Conservation (phyloP, 2,888 invertebrate genomes). For the Cosmia pyralina region DNA sequence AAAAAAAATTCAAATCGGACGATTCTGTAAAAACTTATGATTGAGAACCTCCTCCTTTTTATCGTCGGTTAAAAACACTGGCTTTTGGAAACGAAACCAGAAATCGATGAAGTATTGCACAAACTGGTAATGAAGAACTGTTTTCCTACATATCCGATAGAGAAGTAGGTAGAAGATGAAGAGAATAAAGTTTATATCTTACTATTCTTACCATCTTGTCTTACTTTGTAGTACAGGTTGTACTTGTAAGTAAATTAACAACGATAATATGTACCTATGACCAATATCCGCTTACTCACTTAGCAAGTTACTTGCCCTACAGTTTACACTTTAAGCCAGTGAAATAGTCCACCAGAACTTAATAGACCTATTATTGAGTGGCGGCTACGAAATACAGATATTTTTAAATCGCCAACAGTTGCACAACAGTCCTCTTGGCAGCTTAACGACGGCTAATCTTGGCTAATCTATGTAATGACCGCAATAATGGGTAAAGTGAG, state of each 20-base stretch:
- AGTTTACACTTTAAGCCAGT: conserved; percentile 45
- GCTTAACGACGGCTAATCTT: conserved; percentile 66
- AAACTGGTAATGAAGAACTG: not conserved
- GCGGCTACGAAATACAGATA: conserved; percentile 68
- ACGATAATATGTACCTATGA: not conserved
- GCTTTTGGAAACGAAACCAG: not conserved
- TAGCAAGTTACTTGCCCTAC: not conserved
- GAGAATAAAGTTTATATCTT: not conserved
- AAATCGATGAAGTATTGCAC: not conserved
- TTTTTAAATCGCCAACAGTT: conserved; percentile 69
- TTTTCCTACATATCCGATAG: not conserved
- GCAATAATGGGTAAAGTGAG: conserved; percentile 56
- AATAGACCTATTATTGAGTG: conserved; percentile 70
- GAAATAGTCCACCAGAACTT: conserved; percentile 55
- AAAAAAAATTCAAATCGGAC: no score
- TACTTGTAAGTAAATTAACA: not conserved
- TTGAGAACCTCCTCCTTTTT: no score
- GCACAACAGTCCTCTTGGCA: conserved; percentile 65
- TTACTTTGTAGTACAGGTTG: not conserved
- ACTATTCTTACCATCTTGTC: not conserved
- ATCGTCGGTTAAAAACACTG: not conserved
- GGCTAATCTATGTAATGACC: conserved; percentile 64
- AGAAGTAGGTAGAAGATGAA: not conserved
- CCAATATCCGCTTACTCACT: not conserved
- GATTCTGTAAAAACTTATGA: no score